Conservation (phyloP, 2,113 vertebrate genomes). For the Paracyprichromis sp. region DNA sequence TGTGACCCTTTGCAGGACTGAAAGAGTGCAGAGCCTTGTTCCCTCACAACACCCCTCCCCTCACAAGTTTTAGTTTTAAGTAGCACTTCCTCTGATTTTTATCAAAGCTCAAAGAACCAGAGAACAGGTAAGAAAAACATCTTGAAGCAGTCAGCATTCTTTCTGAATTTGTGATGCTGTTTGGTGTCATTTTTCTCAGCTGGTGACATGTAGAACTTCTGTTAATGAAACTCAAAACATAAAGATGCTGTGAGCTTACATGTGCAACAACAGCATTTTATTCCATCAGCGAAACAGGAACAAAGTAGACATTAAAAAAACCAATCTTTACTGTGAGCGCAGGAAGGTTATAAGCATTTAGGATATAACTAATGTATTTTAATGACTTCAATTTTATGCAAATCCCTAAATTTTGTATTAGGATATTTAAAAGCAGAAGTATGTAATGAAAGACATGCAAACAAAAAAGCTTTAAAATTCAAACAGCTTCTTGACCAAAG, state of each 20-base stretch:
- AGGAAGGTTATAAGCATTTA: not conserved
- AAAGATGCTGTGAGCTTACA: not conserved
- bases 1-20: not conserved
- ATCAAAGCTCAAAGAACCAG: not conserved
- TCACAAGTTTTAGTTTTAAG: not conserved
- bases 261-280: not conserved
- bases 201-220: not conserved
- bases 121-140: not conserved
- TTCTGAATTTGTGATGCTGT: not conserved
- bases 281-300: not conserved
- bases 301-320: not conserved
- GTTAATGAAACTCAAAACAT: not conserved
- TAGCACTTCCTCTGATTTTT: not conserved
- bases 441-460: not conserved
- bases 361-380: not conserved
- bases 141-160: not conserved
- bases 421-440: not conserved
- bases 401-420: not conserved
- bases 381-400: not conserved
- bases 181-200: not conserved
- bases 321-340: rapidly evolving
- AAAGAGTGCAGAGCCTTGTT: not conserved
- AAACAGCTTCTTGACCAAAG: not conserved
- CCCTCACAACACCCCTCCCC: not conserved
- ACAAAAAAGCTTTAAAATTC: not conserved